Percentiles rank a stretch among this genome's conserved stretches.
Conservation (phyloP, 2,888 invertebrate genomes). For the Nematopogon swammerdamellus region DNA sequence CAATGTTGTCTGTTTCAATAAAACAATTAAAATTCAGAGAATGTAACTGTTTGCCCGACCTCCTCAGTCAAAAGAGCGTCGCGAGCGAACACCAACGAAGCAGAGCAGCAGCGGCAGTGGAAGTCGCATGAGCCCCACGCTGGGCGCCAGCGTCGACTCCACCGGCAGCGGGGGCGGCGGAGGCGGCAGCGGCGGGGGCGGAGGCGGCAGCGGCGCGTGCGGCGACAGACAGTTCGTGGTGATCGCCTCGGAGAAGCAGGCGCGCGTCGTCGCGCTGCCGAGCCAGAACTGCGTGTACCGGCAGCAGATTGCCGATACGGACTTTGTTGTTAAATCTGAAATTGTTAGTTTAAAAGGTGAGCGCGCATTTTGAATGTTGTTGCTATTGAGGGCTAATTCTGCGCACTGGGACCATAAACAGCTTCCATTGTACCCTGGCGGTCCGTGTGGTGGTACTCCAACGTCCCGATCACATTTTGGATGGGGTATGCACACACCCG, state of each 20-base stretch:
- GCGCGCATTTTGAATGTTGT: too few relatives aligned
- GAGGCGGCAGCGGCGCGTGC: constrained; percentile 33
- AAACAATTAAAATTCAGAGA: too few relatives aligned
- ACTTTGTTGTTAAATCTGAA: constrained; percentile 93
- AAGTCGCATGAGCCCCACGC: constrained; percentile 76
- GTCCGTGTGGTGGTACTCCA: too few relatives aligned
- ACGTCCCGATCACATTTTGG: too few relatives aligned
- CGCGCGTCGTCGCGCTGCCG: constrained; percentile 88
- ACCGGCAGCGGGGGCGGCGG: constrained; percentile 23
- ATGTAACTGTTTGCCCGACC: too few relatives aligned
- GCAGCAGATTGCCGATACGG: constrained; percentile 87
- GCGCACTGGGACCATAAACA: too few relatives aligned
- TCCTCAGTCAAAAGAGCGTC: constrained; percentile 37
- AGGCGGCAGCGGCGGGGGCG: constrained; percentile 26
- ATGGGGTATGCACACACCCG: too few relatives aligned
- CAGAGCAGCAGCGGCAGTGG: constrained; percentile 51
- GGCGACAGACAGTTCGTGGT: constrained; percentile 91
- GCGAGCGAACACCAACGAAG: constrained; percentile 63
- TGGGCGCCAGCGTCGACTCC: constrained; percentile 37
- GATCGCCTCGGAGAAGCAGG: constrained; percentile 93
- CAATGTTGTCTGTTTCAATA: too few relatives aligned
- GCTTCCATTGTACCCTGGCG: too few relatives aligned
- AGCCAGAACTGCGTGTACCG: constrained; percentile 94
- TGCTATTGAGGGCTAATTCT: too few relatives aligned
- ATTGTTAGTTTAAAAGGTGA: constrained; percentile 88